Evolutionary conservation across 1,140 invertebrate genomes (phyloP), one percentile per base, ranked within the genome.

Genomic region (Notospermus geniculatus): DNA sequence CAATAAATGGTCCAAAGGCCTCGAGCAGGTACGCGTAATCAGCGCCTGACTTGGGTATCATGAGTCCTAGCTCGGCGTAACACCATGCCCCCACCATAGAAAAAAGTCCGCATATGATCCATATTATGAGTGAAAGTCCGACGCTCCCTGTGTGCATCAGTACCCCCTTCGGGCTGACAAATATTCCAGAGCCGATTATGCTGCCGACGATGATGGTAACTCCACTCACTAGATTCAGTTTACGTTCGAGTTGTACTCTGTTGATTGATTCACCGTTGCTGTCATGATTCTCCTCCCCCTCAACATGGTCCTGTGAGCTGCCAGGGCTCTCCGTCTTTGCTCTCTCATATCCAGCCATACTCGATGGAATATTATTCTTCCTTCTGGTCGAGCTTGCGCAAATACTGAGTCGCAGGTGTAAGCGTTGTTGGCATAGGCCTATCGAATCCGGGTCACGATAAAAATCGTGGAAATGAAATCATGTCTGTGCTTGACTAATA

Each of bases 151-250:
- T 88, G 73, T 88, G 85, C 66, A 87, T 74, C 5, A 93, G 77
- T 0, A 91, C 89, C 61, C 93, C 90, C 72, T 90, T 93, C 0
- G 95, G 95, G 2, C 93, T 93, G 9, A 97, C 90, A 78, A 98
- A 98, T 74, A 98, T 93, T 50, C 91, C 91, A 9, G 91, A 92
- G 11, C 71, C 71, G 25, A 70, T 70, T 9, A 70, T 59, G n/a
- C 59, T 64, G n/a, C 68, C 68, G 13, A 70, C 59, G 39, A 70
- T 70, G 13, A 70, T 60, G 15, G 63, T 54, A 11, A 70, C 57
- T 9, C 67, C 62, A 55, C 46, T 69, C 11, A 69, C n/a, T 23
- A 69, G 28, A 25, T 32, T 60, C 7, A 69, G 56, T 17, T 50
- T 41, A 29, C 36, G 30, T 58, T 65, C 50, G 27, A 69, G 39